A percentile compares a stretch with the other conserved stretches of the same genome.
phyloP scores from a whole-genome alignment of 2,797 vertebrate species.

The Clarias pachynema region DNA sequence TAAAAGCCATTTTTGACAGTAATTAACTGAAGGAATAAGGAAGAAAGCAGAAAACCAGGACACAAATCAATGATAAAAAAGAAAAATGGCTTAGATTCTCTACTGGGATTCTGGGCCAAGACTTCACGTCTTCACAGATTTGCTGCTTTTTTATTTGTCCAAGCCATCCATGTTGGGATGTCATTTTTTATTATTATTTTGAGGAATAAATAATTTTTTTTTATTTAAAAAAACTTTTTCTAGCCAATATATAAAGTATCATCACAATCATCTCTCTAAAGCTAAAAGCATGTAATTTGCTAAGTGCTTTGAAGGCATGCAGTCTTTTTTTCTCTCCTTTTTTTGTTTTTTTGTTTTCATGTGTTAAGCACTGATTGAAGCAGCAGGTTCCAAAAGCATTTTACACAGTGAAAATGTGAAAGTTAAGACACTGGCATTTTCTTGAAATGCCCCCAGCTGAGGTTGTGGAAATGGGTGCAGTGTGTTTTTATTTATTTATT shows the following conservation, averaged over 20 bases:
- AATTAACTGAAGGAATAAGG: slow-evolving; percentile 24
- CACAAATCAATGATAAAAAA: slow-evolving; percentile 37
- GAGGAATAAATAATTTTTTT: not conserved
- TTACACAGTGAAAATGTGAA: slow-evolving; percentile 47
- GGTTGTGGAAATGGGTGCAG: slow-evolving; percentile 35
- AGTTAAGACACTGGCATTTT: slow-evolving; percentile 51
- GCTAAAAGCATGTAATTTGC: slow-evolving; percentile 51
- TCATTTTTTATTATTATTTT: slow-evolving; percentile 19
- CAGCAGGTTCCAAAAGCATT: slow-evolving; percentile 43
- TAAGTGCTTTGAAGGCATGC: slow-evolving; percentile 51
- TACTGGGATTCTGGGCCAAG: slow-evolving; percentile 33
- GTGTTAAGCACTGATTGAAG: slow-evolving; percentile 55
- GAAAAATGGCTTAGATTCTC: slow-evolving; percentile 24
- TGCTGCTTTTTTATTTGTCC: not conserved
- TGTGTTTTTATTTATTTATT: slow-evolving; percentile 5
- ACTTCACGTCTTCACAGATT: not conserved
- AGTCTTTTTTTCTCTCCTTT: not conserved
- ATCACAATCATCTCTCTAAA: slow-evolving; percentile 31
- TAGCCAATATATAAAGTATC: slow-evolving; percentile 11
- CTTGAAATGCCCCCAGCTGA: slow-evolving; percentile 46
- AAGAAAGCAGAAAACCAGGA: not conserved
- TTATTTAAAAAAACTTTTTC: slow-evolving; percentile 37
- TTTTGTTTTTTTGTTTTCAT: slow-evolving; percentile 28
- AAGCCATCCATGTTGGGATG: no score
- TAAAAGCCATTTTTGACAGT: not conserved